Conservation (phyloP, 2,888 invertebrate genomes). For the Eristalis tenax region DNA sequence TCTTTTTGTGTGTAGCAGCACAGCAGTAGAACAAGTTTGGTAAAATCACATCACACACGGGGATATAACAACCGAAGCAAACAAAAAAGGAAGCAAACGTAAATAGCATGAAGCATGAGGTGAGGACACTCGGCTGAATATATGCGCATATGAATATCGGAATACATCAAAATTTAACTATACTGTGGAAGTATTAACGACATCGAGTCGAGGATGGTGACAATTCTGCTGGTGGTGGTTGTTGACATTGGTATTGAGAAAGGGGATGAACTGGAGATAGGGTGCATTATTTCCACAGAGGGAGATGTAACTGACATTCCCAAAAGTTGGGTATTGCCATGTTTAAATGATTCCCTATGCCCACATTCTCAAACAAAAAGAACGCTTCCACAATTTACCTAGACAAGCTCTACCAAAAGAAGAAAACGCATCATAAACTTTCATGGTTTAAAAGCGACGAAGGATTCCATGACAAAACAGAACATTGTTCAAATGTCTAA, state of each 20-base stretch:
- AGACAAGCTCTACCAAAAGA: no score
- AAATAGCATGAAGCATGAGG: conserved; percentile 49
- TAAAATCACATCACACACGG: conserved; percentile 29
- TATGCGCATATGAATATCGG: conserved; percentile 31
- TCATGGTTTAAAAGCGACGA: no score
- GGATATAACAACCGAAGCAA: conserved; percentile 12
- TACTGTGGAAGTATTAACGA: conserved; percentile 36
- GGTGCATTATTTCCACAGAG: conserved; percentile 46
- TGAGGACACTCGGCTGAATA: conserved; percentile 47
- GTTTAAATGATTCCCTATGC: not conserved
- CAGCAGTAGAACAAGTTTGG: conserved; percentile 55
- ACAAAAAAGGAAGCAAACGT: conserved; percentile 26
- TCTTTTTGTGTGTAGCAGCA: conserved; percentile 13
- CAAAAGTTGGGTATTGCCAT: conserved; percentile 40
- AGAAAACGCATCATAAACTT: no score
- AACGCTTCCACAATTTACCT: no score
- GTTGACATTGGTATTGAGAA: conserved; percentile 69
- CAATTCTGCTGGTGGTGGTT: conserved; percentile 54
- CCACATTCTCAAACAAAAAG: no score
- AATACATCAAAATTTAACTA: conserved; percentile 37
- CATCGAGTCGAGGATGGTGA: conserved; percentile 14
- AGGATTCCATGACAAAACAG: no score
- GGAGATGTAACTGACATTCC: conserved; percentile 42
- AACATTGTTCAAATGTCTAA: no score
- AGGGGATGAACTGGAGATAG: conserved; percentile 57